Percentiles rank a stretch among this genome's conserved stretches.
Conservation (phyloP, 1,140 invertebrate species). For the Eufriesea mexicana region DNA sequence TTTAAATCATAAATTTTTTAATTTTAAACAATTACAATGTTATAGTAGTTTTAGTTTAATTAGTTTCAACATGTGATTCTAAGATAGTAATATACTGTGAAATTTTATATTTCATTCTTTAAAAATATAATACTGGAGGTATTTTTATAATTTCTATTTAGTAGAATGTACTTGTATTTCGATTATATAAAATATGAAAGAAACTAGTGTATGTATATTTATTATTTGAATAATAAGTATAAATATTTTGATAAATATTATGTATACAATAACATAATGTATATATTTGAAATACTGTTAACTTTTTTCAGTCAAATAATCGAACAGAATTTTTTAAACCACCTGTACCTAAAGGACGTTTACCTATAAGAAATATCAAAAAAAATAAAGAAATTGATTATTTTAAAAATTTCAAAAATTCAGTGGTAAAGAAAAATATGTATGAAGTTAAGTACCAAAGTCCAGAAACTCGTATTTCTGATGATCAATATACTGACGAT, state of each 20-base stretch:
- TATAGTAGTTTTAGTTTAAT: background rate
- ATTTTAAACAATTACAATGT: background rate
- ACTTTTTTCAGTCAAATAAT: conserved; percentile 25
- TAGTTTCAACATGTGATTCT: background rate
- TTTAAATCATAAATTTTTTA: background rate
- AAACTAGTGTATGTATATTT: conserved; percentile 11
- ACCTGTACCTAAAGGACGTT: conserved; percentile 24
- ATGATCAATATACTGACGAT: background rate
- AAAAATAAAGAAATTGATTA: background rate
- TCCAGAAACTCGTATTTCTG: background rate
- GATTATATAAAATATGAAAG: background rate
- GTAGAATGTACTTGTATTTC: background rate
- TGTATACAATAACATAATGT: background rate
- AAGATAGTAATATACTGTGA: background rate
- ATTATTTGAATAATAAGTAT: background rate
- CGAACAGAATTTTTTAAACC: background rate
- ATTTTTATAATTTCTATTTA: background rate
- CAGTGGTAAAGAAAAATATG: background rate
- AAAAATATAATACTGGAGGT: background rate
- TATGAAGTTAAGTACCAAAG: background rate
- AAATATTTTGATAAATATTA: background rate
- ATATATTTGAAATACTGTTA: background rate
- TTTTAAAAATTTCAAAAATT: background rate
- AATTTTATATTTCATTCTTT: background rate
- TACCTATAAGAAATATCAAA: conserved; percentile 1